A percentile compares a stretch with the other conserved stretches of the same genome.
Evolutionary conservation across 2,113 vertebrate species (phyloP).

Genomic region (Apodemus sylvaticus): DNA sequence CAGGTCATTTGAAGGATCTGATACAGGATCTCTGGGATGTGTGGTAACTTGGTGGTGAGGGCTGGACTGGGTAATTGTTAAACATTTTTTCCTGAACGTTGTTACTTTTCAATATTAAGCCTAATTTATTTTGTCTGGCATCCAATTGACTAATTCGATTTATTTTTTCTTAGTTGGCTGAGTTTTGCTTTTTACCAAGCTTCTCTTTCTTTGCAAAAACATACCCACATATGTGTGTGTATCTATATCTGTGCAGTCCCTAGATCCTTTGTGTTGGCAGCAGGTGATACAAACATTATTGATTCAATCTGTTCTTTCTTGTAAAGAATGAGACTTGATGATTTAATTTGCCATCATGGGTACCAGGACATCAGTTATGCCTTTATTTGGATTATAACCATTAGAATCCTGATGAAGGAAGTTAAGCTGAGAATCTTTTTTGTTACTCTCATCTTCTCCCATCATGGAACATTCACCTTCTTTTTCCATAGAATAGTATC

Average conservation of each 20-base stretch:
- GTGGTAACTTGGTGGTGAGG: neutral
- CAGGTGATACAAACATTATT: neutral
- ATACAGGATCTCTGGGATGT: neutral
- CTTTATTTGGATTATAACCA: conserved; percentile 32
- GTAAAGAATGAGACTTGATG: neutral
- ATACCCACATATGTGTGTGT: neutral
- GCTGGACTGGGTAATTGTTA: neutral
- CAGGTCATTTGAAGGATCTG: neutral
- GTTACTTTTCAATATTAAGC: neutral
- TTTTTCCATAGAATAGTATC: neutral
- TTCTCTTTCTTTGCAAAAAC: conserved; percentile 23
- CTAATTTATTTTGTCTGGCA: conserved; percentile 47
- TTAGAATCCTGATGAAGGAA: neutral
- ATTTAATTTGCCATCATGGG: neutral
- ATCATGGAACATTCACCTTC: neutral
- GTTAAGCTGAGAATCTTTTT: neutral
- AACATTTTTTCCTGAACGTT: neutral
- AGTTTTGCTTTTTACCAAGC: neutral
- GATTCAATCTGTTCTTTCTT: neutral
- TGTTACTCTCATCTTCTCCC: neutral
- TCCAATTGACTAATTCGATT: conserved; percentile 36
- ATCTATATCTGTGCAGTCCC: neutral
- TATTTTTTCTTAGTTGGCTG: neutral
- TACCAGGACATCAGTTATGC: neutral
- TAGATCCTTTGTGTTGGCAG: neutral